Evolutionary conservation across 2,888 invertebrate species (phyloP).

Genomic region (Drosophila anomalata): DNA sequence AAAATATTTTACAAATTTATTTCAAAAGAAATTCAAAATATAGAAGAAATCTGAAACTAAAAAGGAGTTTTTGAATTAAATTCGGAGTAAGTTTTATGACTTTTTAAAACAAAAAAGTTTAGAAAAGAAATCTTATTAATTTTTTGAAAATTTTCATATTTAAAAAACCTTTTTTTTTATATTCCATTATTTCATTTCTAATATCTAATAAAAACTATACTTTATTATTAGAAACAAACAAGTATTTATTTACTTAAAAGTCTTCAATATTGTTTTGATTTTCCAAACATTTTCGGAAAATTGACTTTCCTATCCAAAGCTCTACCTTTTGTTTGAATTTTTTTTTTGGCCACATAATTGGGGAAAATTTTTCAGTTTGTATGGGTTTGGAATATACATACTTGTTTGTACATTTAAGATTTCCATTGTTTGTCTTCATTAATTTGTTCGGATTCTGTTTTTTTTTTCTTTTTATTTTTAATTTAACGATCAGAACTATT

Average conservation of each 20-base stretch:
- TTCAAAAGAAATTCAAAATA: too few species aligned
- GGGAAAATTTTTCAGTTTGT: background rate
- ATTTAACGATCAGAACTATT: constrained; percentile 5
- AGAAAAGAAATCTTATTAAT: too few species aligned
- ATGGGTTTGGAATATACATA: background rate
- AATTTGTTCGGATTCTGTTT: background rate
- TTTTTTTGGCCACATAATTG: background rate
- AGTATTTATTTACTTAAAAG: constrained; percentile 1
- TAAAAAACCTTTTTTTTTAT: too few species aligned
- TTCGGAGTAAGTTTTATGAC: too few species aligned
- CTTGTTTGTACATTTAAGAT: background rate
- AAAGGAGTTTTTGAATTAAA: too few species aligned
- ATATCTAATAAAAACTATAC: background rate
- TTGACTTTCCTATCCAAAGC: background rate
- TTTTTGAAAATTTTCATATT: too few species aligned
- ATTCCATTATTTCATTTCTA: too few species aligned
- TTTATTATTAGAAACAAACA: background rate
- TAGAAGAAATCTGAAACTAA: too few species aligned
- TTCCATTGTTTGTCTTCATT: constrained; percentile 23
- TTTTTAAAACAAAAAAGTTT: too few species aligned
- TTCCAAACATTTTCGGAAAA: background rate
- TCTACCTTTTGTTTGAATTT: background rate
- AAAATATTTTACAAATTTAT: background rate
- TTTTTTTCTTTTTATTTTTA: background rate
- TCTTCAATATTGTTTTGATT: background rate